These are phyloP conservation scores for Gari tellinella DNA, from an alignment of 2,888 invertebrate species.

Conservation along the genomic window DNA sequence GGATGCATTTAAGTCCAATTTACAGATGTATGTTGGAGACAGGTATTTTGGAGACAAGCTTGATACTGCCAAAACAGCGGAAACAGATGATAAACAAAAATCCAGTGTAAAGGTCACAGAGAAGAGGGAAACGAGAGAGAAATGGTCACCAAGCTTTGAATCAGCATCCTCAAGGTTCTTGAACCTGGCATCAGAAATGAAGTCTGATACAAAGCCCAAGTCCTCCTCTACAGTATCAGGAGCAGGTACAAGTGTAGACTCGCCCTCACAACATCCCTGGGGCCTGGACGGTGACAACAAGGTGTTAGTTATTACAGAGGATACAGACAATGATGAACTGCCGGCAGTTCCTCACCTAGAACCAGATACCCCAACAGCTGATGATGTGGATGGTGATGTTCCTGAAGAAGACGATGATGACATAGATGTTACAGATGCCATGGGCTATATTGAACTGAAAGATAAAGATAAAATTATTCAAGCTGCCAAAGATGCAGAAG, in stretches of 20 bases:
- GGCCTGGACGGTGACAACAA: constrained; percentile 40
- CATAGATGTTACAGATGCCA: constrained; percentile 24
- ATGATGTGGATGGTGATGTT: neutral
- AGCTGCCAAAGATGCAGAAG: neutral
- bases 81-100: neutral
- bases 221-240: too few species aligned
- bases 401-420: neutral
- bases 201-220: constrained; percentile 44
- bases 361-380: neutral
- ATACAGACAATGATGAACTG: constrained; percentile 11
- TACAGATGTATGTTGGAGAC: constrained; percentile 32
- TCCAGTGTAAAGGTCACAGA: neutral
- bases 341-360: neutral
- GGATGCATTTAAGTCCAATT: constrained; percentile 22
- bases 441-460: constrained; percentile 33
- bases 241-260: too few species aligned
- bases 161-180: constrained; percentile 53
- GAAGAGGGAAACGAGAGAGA: constrained; percentile 15
- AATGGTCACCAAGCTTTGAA: constrained; percentile 54
- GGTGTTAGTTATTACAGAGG: constrained; percentile 6
- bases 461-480: constrained; percentile 22
- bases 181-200: constrained; percentile 53
- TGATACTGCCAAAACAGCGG: neutral
- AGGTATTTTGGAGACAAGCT: constrained; percentile 43
- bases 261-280: constrained; percentile 33